Evolutionary conservation across 2,888 invertebrate species (phyloP).

Genomic region (Drosophila incognita): DNA sequence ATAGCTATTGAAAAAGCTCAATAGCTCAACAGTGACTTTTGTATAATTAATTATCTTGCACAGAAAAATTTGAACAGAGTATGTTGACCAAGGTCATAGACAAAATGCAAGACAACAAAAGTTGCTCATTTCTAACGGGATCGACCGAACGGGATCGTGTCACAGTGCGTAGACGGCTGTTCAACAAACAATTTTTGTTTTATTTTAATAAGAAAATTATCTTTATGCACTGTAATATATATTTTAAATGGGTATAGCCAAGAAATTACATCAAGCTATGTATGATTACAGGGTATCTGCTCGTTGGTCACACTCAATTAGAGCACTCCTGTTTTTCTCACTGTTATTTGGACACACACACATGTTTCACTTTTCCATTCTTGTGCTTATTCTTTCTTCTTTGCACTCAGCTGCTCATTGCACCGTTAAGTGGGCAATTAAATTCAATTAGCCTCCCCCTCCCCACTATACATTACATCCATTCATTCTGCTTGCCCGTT

Average conservation of each 20-base stretch:
- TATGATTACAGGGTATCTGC: neutral
- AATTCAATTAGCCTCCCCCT: conserved; percentile 82
- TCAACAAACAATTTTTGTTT: neutral
- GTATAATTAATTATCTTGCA: no score
- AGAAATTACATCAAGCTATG: neutral
- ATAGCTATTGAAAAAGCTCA: no score
- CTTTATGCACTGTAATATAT: neutral
- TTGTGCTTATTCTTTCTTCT: conserved; percentile 6
- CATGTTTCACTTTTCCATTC: conserved; percentile 43
- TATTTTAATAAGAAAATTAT: neutral
- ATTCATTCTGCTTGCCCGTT: conserved; percentile 44
- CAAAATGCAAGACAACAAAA: no score
- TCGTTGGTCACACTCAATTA: neutral
- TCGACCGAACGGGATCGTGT: no score
- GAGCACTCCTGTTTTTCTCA: neutral
- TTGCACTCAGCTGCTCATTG: conserved; percentile 79
- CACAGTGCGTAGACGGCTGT: no score
- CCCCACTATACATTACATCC: conserved; percentile 7
- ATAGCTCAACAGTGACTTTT: no score
- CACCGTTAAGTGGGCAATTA: conserved; percentile 84
- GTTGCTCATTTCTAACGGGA: no score
- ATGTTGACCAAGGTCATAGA: no score
- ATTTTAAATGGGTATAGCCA: neutral
- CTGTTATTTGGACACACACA: conserved; percentile 5
- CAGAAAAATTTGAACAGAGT: no score